Evolutionary conservation across 2,113 vertebrate species (phyloP), one percentile per base, ranked within the genome.

Genomic region (Leptocoma aspasia): DNA sequence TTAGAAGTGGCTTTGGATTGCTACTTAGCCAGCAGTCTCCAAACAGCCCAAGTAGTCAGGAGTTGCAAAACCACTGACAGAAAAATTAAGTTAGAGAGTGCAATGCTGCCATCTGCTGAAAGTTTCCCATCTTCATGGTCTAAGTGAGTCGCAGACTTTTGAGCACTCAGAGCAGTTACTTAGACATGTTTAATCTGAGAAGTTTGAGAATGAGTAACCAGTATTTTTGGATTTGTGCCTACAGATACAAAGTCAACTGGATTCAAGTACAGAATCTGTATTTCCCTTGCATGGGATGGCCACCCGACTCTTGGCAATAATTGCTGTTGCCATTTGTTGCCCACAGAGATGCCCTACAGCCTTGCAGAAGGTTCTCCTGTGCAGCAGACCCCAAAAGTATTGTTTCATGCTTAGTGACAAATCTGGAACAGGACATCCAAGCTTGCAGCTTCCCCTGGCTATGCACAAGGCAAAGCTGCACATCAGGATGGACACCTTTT

Each of bases 91-190:
- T 88, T 97, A 39, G 78, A 89, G 91, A 95, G 91, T 93, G 83
- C 96, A 96, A 97, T 82, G 71, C 92, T 97, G 97, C 95, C 97
- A 97, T 94, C 97, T 97, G 75, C 87, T 90, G 96, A 53, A 71
- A 30, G 9, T 2, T 22, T 7, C 2, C 37, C 56, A 66, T 83
- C 73, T 78, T 42, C 23, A 18, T 5, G 11, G 10, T 42, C 56
- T 63, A 41, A 35, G 2, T 35, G 26, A 16, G 26, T 52, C 45
- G n/a, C 6, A 52, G 26, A 22, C 13, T 78, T 94, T 54, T 73
- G 33, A 84, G 60, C 15, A 52, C 22, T 42, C 42, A 35, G 42
- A 90, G 24, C 11, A 75, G 24, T 24, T 63, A 21, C 18, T 77
- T 57, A 81, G 21, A 66, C 5, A 6, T 4, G 45, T 39, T 70